A percentile compares a stretch with the other conserved stretches of the same genome.
These are phyloP conservation scores for Caenorhabditis tropicalis DNA, from an alignment of 1,140 invertebrate genomes.

Conservation along the genomic window DNA sequence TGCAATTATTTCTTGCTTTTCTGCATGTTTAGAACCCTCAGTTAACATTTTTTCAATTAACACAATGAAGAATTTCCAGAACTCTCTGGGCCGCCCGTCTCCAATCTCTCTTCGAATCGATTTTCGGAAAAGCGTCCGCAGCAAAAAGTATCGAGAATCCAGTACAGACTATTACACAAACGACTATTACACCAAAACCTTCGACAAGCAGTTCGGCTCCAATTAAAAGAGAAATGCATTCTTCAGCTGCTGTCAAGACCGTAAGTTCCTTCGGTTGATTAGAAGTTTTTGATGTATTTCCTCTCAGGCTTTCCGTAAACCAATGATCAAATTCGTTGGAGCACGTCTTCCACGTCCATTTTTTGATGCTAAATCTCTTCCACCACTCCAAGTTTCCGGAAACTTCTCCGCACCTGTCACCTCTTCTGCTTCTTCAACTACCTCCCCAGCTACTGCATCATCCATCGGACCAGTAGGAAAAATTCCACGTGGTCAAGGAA, in stretches of 20 bases:
- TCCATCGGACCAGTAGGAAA: slow-evolving; percentile 64
- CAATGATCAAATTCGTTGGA: slow-evolving; percentile 58
- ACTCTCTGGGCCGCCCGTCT: slow-evolving; percentile 37
- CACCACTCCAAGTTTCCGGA: slow-evolving; percentile 46
- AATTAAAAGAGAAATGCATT: slow-evolving; percentile 34
- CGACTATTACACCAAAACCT: not conserved
- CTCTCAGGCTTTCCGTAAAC: slow-evolving; percentile 42
- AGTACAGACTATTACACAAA: not conserved
- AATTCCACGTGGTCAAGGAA: slow-evolving; percentile 57
- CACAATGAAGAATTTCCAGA: not conserved
- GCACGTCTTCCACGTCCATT: slow-evolving; percentile 58
- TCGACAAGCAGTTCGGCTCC: not conserved
- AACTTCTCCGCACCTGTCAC: slow-evolving; percentile 4
- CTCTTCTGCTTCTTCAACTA: not conserved
- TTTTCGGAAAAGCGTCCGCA: not conserved
- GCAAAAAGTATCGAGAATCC: not conserved
- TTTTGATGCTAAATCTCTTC: slow-evolving; percentile 49
- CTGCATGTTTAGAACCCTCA: not conserved
- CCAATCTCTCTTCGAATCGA: slow-evolving; percentile 28
- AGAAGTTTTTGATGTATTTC: too few species aligned
- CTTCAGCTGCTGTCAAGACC: not conserved
- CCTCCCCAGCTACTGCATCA: slow-evolving; percentile 54
- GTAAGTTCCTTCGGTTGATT: not conserved
- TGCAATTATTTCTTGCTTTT: slow-evolving; percentile 13
- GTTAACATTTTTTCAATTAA: not conserved